Conservation (phyloP, 1,140 invertebrate genomes). For the Megalopta genalis region DNA sequence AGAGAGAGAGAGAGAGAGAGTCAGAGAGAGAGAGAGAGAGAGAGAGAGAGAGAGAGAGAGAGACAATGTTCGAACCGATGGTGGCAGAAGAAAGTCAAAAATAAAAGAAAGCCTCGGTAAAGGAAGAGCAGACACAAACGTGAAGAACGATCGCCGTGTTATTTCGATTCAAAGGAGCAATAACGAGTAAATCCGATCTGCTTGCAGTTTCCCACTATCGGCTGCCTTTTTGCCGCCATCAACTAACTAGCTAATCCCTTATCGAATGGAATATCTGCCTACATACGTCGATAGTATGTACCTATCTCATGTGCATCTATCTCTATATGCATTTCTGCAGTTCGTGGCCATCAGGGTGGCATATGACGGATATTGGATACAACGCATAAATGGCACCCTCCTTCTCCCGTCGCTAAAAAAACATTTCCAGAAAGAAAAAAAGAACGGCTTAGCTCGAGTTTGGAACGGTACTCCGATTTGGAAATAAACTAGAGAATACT, state of each 20-base stretch:
- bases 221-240: slow-evolving; percentile 50
- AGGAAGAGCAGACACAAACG: slow-evolving; percentile 12
- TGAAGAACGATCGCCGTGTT: slow-evolving; percentile 57
- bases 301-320: neutral
- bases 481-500: too few relatives aligned
- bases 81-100: slow-evolving; percentile 23
- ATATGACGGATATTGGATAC: neutral
- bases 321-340: neutral
- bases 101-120: slow-evolving; percentile 20
- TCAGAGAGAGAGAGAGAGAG: too few relatives aligned
- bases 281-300: neutral
- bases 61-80: neutral
- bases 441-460: neutral
- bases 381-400: neutral
- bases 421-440: neutral
- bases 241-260: slow-evolving; percentile 62
- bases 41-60: slow-evolving; percentile 5
- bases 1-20: too few relatives aligned
- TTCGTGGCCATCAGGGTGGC: too few relatives aligned
- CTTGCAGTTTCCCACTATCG: slow-evolving; percentile 48
- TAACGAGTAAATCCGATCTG: slow-evolving; percentile 69
- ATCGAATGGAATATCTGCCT: slow-evolving; percentile 67
- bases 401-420: neutral
- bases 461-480: too few relatives aligned
- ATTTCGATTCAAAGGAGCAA: slow-evolving; percentile 72